Percentiles rank a stretch among this genome's conserved stretches.
These are phyloP conservation scores for Bucco capensis DNA, from an alignment of 2,113 vertebrate genomes.

Conservation along the genomic window DNA sequence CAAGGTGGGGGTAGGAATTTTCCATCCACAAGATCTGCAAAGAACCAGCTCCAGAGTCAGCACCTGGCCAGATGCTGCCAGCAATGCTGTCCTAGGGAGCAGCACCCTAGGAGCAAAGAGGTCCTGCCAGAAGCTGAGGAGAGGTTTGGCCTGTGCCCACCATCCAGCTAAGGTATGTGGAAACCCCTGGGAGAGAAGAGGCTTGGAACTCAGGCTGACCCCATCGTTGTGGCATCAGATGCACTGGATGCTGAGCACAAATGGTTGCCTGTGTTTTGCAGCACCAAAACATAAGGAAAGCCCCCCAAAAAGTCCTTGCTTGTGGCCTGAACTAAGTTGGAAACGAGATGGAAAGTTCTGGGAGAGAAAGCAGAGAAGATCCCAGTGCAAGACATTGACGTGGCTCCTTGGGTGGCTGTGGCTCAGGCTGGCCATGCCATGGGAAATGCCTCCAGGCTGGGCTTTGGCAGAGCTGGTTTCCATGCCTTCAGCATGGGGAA, in stretches of 20 bases:
- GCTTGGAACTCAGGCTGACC: neutral
- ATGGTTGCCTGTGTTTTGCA: neutral
- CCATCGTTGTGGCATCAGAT: neutral
- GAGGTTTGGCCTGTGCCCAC: neutral
- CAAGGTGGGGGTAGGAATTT: neutral
- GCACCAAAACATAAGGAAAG: neutral
- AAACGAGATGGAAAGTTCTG: neutral
- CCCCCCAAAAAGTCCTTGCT: neutral
- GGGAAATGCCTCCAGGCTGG: neutral
- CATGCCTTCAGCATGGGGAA: neutral
- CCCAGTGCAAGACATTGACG: neutral
- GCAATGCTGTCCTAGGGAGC: neutral
- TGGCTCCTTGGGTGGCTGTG: neutral
- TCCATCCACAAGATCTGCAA: rapidly evolving
- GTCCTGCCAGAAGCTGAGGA: neutral
- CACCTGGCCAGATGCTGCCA: neutral
- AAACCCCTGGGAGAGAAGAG: neutral
- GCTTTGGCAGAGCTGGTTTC: neutral
- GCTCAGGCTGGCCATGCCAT: neutral
- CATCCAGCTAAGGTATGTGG: neutral
- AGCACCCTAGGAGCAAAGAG: neutral
- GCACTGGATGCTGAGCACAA: neutral
- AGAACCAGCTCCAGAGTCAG: neutral
- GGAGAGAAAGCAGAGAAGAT: neutral
- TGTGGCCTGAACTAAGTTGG: neutral